Percentiles rank a stretch among this genome's conserved stretches.
phyloP scores from a whole-genome alignment of 30 jellyfish, hydroid and myxozoan genomes.

The Hydractinia symbiolongicarpus region DNA sequence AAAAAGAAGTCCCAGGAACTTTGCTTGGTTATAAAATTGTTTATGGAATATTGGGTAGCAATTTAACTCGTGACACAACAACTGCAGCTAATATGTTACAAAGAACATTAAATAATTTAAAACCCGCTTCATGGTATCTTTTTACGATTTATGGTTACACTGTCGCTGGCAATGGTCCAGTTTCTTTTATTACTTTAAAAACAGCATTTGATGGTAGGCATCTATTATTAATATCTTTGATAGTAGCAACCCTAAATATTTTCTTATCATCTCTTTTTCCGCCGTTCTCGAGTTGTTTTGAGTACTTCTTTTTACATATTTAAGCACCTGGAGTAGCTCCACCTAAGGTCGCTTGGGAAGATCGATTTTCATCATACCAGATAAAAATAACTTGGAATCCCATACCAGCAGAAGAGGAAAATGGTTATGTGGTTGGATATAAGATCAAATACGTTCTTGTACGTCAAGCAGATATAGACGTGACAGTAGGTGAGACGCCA shows the following conservation, averaged over 20 bases:
- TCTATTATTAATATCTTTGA: not conserved
- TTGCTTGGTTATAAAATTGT: slow-evolving; percentile 2
- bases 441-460: slow-evolving; percentile 17
- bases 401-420: slow-evolving; percentile 30
- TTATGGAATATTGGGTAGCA: not conserved
- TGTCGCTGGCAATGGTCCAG: slow-evolving; percentile 17
- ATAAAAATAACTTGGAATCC: slow-evolving; percentile 42
- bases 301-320: not conserved
- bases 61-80: not conserved
- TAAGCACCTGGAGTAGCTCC: slow-evolving; percentile 54
- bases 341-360: slow-evolving; percentile 19
- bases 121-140: not conserved
- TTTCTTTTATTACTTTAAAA: not conserved
- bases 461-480: slow-evolving; percentile 26
- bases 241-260: not conserved
- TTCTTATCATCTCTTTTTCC: not conserved
- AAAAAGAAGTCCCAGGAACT: slow-evolving; percentile 6
- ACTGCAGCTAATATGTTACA: not conserved
- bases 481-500: not conserved
- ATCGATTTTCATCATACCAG: slow-evolving; percentile 14
- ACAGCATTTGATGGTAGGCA: slow-evolving; percentile 8
- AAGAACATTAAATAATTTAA: not conserved
- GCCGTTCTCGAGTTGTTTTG: not conserved
- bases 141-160: not conserved
- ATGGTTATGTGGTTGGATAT: slow-evolving; percentile 49